Conservation (phyloP, 2,888 invertebrate genomes). For the Sphaerophoria rueppellii region DNA sequence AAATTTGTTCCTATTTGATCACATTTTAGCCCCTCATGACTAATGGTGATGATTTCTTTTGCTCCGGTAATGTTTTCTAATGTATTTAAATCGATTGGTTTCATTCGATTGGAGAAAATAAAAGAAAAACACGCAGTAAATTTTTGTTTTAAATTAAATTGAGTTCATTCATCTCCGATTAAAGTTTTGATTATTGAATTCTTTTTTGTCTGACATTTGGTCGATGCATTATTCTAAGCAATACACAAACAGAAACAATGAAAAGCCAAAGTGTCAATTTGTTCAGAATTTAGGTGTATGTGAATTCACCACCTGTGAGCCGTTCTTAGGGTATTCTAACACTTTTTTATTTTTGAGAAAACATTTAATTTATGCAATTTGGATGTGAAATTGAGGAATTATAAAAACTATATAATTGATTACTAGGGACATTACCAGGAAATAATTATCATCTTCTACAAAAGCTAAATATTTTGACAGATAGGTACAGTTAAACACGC, state of each 20-base stretch:
- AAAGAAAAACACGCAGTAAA: neutral
- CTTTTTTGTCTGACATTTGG: slow-evolving; percentile 26
- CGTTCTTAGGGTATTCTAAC: neutral
- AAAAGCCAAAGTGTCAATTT: neutral
- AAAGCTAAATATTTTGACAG: no score
- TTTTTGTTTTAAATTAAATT: slow-evolving; percentile 21
- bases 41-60: slow-evolving; percentile 11
- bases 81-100: slow-evolving; percentile 44
- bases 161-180: slow-evolving; percentile 8
- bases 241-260: neutral
- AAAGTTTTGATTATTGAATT: slow-evolving; percentile 7
- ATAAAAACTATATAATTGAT: no score
- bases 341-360: neutral
- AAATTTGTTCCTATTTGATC: slow-evolving; percentile 24
- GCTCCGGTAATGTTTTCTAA: slow-evolving; percentile 21
- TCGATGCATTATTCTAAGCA: slow-evolving; percentile 12
- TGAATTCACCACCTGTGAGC: neutral
- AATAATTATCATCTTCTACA: no score
- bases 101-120: slow-evolving; percentile 44
- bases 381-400: no score
- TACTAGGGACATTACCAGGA: no score
- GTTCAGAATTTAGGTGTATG: neutral
- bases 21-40: slow-evolving; percentile 18
- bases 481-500: no score
- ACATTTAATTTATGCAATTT: no score